These are phyloP conservation scores for Megathymus violae DNA, from an alignment of 1,140 invertebrate genomes.

Conservation along the genomic window DNA sequence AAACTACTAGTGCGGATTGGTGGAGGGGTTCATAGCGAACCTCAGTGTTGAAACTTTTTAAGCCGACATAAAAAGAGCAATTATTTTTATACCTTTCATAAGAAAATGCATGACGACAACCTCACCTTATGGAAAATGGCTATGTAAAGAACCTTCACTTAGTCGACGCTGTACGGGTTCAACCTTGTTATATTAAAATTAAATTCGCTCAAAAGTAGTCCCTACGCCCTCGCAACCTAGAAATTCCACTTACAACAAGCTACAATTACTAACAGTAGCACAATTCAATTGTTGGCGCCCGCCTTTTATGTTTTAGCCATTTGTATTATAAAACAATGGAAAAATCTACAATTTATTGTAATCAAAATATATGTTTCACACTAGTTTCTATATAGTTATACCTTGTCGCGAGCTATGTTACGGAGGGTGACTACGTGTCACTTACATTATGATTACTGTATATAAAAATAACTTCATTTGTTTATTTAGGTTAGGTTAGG, in stretches of 20 bases:
- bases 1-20: too few relatives aligned
- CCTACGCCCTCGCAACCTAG: constrained; percentile 25
- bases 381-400: background rate
- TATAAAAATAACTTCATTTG: background rate
- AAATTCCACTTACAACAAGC: constrained; percentile 37
- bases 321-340: constrained; percentile 3
- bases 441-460: background rate
- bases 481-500: background rate
- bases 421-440: background rate
- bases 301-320: too few relatives aligned
- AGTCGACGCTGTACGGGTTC: too few relatives aligned
- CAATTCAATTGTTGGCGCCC: constrained; percentile 17
- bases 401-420: background rate
- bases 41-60: too few relatives aligned
- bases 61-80: too few relatives aligned
- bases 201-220: too few relatives aligned
- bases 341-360: constrained; percentile 1
- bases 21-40: too few relatives aligned
- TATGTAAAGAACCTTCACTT: too few relatives aligned
- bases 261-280: constrained; percentile 41
- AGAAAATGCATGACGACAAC: too few relatives aligned
- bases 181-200: too few relatives aligned
- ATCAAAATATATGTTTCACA: background rate
- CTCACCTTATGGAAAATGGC: too few relatives aligned
- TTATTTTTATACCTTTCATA: too few relatives aligned